These are phyloP conservation scores for Chaetodon trifascialis DNA, from an alignment of 2,113 vertebrate species.

Conservation along the genomic window DNA sequence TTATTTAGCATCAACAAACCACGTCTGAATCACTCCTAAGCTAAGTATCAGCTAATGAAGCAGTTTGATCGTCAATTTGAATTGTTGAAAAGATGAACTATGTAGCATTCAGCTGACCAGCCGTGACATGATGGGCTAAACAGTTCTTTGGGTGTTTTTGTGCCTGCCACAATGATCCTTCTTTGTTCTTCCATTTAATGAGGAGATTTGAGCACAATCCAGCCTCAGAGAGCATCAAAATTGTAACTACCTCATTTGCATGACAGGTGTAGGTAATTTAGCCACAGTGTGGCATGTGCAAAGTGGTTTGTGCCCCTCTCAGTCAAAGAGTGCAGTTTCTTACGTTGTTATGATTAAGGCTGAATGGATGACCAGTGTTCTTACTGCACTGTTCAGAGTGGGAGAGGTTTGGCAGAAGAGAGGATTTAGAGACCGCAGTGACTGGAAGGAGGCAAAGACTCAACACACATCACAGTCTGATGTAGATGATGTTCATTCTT, in stretches of 20 bases:
- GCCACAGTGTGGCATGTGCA: not conserved
- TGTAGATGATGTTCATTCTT: slow-evolving; percentile 29
- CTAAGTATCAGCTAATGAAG: not conserved
- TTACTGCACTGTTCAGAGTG: not conserved
- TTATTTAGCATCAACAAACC: not conserved
- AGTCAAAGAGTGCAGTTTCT: not conserved
- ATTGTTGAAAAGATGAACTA: not conserved
- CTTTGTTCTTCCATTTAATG: slow-evolving; percentile 45
- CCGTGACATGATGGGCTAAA: slow-evolving; percentile 4
- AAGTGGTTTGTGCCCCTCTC: not conserved
- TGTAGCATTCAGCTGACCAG: not conserved
- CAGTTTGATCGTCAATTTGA: not conserved
- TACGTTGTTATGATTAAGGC: not conserved
- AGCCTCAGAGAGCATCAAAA: slow-evolving; percentile 37
- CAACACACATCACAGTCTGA: slow-evolving; percentile 18
- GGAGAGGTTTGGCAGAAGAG: not conserved
- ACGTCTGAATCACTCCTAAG: not conserved
- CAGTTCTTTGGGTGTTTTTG: slow-evolving; percentile 25
- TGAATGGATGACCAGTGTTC: not conserved
- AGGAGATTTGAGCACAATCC: slow-evolving; percentile 34
- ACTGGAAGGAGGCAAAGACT: slow-evolving; percentile 19
- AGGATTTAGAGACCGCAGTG: slow-evolving; percentile 4
- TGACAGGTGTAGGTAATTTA: slow-evolving; percentile 37
- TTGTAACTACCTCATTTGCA: slow-evolving; percentile 37
- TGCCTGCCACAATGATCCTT: slow-evolving; percentile 5